Conservation (phyloP, 2,797 vertebrate species). For the Sciaenops ocellatus region DNA sequence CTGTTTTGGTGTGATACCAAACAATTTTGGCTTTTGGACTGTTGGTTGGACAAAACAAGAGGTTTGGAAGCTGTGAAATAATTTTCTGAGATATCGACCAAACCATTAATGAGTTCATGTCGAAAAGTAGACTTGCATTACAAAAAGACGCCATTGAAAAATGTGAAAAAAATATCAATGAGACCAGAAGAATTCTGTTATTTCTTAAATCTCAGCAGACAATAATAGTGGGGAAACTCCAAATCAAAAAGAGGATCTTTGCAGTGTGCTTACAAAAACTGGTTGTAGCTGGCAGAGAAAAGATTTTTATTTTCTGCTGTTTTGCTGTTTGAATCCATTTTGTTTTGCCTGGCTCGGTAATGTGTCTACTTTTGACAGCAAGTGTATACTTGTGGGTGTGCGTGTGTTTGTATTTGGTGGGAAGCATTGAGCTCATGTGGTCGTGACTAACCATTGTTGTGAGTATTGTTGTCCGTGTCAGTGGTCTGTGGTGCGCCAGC, state of each 20-base stretch:
- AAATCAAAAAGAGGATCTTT: constrained; percentile 3
- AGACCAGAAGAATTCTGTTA: neutral
- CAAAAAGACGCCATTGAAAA: neutral
- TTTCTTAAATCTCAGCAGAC: constrained; percentile 4
- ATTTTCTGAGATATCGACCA: neutral
- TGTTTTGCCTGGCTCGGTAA: constrained; percentile 17
- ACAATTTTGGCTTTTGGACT: neutral
- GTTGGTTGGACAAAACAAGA: neutral
- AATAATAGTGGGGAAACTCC: neutral
- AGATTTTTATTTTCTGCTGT: constrained; percentile 25
- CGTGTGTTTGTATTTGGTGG: constrained; percentile 34
- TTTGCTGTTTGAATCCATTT: constrained; percentile 23
- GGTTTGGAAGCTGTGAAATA: neutral
- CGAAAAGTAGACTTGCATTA: neutral
- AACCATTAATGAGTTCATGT: neutral
- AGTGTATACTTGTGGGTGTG: constrained; percentile 22
- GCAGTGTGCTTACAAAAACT: constrained; percentile 16
- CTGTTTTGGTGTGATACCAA: neutral
- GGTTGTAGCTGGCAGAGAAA: constrained; percentile 35
- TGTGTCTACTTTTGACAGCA: constrained; percentile 24
- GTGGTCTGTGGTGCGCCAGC: constrained; percentile 45
- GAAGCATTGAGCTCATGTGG: constrained; percentile 21
- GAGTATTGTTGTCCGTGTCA: constrained; percentile 43
- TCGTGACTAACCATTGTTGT: constrained; percentile 39
- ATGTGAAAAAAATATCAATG: neutral